Evolutionary conservation across 2,888 invertebrate genomes (phyloP), one percentile per base, ranked within the genome.

Genomic region (Lagria hirta): DNA sequence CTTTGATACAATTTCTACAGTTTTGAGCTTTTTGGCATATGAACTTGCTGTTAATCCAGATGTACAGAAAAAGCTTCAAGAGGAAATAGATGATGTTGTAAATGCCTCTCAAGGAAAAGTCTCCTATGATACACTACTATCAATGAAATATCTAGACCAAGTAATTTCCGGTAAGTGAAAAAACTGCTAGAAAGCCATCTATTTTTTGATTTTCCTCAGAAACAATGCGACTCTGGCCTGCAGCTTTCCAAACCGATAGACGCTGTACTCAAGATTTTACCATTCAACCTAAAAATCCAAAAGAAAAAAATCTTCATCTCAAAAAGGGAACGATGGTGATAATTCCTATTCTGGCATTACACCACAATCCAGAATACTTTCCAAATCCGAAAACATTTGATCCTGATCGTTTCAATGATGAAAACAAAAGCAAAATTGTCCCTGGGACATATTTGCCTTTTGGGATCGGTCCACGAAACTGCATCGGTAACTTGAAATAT

Each of bases 201-300:
- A 10, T 29, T 6, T 29, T 29, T 5, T n/a, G 8, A 8, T 26
- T 5, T 26, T 29, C 75, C 1, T 34, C 68, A 77, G 82, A 83
- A 72, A 76, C 79, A 0, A 64, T 82, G 22, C 72, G 82, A 11
- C 64, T 77, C 54, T 79, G 79, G 61, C 80, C 81, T 0, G 78
- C 80, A 1, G 71, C 77, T 2, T 69, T 75, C 1, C 65, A 75
- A 15, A 64, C 80, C 1, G 79, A 78, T 45, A 68, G 81, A 37
- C 58, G 69, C 0, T 80, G 80, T 48, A 76, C 75, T 1, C 77
- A 78, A 52, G 70, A 75, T 1, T 82, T 79, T 58, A 69, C 59
- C 2, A 50, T 82, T 1, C 76, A 77, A 0, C 76, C 74, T 1
- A 72, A 73, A 0, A 63, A 72, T 1, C 54, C 78, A 3, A 57